Base-by-base conservation (phyloP, 2,888 invertebrate genomes). In the Clusia tigrina region DNA sequence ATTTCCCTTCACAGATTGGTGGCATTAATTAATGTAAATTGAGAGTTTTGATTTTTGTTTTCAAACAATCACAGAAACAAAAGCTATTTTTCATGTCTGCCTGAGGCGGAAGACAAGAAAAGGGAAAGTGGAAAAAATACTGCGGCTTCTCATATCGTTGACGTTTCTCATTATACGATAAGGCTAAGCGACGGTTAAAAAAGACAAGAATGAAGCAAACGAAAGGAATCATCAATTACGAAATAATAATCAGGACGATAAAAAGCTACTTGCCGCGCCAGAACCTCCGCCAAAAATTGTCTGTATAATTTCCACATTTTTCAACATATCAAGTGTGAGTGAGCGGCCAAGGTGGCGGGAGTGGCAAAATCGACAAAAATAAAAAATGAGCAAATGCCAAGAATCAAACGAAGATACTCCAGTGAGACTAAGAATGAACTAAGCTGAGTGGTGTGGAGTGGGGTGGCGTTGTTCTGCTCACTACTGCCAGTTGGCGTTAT, bases 291-390 rank as follows among this genome's bases (percentile, higher is more conserved):
- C 25, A n/a, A n/a, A n/a, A n/a, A n/a, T n/a, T 12, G 52, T 53
- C 63, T 63, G 63, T 58, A 63, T 66, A 66, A 63, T 66, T 61
- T 61, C 3, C 52, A 53, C 61, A 59, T 66, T 66, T 63, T 53
- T 61, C 61, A 66, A 25, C 18, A 24, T 15, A 38, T 38, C 51
- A 25, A 56, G 23, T 23, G 26, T 15, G 15, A 22, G 10, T 2
- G 48, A 54, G 24, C 1, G 25, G 26, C 12, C 32, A 42, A 42
- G 3, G 10, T 12, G 3, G n/a, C 9, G 3, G 42, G n/a, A 42
- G n/a, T 10, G 18, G 20, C 18, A 48, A 48, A 3, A 18, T 9
- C 18, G 22, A 18, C 5, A 48, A 18, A 48, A 48, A 48, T 32
- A 20, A 48, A 20, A 20, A 48, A 48, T 18, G 22, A 48, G 5